Evolutionary conservation across 2,797 vertebrate species (phyloP).

Genomic region (Lates japonicus): DNA sequence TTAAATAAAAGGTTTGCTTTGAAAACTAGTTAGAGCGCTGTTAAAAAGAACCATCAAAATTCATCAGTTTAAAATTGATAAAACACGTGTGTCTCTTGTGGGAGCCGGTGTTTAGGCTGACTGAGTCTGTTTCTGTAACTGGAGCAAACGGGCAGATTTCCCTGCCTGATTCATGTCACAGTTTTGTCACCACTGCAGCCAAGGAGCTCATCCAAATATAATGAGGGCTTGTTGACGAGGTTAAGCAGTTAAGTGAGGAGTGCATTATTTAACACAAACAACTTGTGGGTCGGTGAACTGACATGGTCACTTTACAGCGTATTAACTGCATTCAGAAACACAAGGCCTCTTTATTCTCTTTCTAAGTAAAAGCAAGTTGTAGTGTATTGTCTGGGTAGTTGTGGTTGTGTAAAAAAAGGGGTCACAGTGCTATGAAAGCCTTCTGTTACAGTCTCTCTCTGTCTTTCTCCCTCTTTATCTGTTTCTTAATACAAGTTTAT

Average conservation of each 20-base stretch:
- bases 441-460: not conserved
- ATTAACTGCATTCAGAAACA: slow-evolving; percentile 18
- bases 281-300: slow-evolving; percentile 28
- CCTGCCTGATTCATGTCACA: slow-evolving; percentile 13
- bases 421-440: slow-evolving; percentile 18
- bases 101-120: not conserved
- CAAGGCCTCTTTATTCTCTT: slow-evolving; percentile 14
- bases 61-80: not conserved
- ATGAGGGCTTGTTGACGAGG: slow-evolving; percentile 75
- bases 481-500: slow-evolving; percentile 6
- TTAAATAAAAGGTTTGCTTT: not conserved
- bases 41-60: not conserved
- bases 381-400: not conserved
- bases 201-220: slow-evolving; percentile 85
- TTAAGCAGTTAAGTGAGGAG: slow-evolving; percentile 56
- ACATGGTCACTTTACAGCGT: slow-evolving; percentile 1
- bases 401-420: slow-evolving; percentile 6
- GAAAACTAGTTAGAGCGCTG: not conserved
- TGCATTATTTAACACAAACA: slow-evolving; percentile 69
- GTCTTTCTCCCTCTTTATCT: not conserved
- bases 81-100: not conserved
- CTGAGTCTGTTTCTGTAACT: slow-evolving; percentile 32
- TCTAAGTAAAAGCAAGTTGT: slow-evolving; percentile 12
- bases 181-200: slow-evolving; percentile 79
- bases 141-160: slow-evolving; percentile 21